Percentiles rank a stretch among this genome's conserved stretches.
phyloP scores from a whole-genome alignment of 2,113 vertebrate genomes.

The Orycteropus afer region DNA sequence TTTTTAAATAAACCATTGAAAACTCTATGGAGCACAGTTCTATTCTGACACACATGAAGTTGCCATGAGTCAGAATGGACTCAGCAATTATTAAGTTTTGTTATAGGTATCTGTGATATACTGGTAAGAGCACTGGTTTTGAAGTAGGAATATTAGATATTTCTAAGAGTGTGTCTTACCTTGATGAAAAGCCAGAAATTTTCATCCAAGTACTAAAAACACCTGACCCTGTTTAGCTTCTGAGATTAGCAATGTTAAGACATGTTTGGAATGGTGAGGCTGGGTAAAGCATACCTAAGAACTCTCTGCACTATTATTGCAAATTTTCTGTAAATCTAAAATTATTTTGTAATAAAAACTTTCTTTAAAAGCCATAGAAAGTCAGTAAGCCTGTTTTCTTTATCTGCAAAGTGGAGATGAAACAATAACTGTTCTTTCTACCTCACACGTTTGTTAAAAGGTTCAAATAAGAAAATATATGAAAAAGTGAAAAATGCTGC shows the following conservation, averaged over 20 bases:
- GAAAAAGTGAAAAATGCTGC: not conserved
- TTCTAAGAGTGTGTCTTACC: not conserved
- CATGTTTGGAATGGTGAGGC: not conserved
- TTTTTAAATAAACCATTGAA: not conserved
- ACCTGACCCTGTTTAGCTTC: not conserved
- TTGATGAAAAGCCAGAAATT: slow-evolving; percentile 26
- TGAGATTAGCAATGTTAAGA: not conserved
- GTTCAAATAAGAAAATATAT: not conserved
- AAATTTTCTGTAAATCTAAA: slow-evolving; percentile 41
- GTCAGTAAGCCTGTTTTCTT: not conserved
- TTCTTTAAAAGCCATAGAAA: not conserved
- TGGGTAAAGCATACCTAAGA: not conserved
- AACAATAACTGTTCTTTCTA: not conserved
- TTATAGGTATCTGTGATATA: not conserved
- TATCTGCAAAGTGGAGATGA: not conserved
- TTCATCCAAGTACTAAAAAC: not conserved
- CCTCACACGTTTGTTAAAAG: not conserved
- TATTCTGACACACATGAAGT: not conserved
- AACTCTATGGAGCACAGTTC: not conserved
- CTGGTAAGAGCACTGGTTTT: not conserved
- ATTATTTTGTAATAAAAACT: slow-evolving; percentile 1
- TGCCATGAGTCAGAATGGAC: not conserved
- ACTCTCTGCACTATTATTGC: not conserved
- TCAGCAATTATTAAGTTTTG: not conserved
- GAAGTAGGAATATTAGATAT: not conserved